Base-by-base conservation (phyloP, 1,140 invertebrate genomes). In the Amyelois transitella region DNA sequence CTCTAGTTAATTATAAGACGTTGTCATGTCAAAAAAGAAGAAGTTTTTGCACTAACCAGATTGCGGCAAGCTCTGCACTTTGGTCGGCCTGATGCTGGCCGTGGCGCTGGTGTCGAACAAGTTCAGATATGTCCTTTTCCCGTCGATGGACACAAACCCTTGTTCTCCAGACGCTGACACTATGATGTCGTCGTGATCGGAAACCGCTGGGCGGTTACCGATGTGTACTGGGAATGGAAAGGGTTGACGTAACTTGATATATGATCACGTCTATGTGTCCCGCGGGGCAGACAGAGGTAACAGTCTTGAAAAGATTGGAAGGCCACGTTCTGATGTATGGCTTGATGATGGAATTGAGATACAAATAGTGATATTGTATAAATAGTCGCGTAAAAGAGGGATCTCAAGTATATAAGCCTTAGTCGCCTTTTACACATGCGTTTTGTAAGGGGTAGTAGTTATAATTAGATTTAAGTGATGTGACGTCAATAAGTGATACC, bases 121-220 rank as follows among this genome's bases (percentile, higher is more conserved):
- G 87, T 96, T 96, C 57, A 97, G 90, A 81, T 97, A 96, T 1
- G 95, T 97, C 66, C 95, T 89, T 81, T 96, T 95, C 20, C 96
- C 96, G 74, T 97, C 96, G 55, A 97, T 97, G n/a, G 95, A 96
- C 3, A 97, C 96, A 79, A 96, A 96, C 51, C 95, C 94, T 69
- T 96, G 93, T 52, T 93, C 92, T 32, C 94, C 93, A 18, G 94
- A 91, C 6, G 94, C 91, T 0, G 93, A 93, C 2, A 95, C 94
- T 18, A 96, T 93, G 19, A 96, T 94, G 69, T 94, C 94, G 17
- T 81, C 80, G 7, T 80, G 80, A 2, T 89, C 88, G 2, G 80
- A 60, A 2, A 84, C 75, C 0, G 89, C 89, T 1, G 77, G 62
- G 56, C 81, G 74, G 50, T 75, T 81, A 50, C 88, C 76, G 17